Evolutionary conservation across 2,113 vertebrate genomes (phyloP).

Genomic region (Syrmaticus mikado): DNA sequence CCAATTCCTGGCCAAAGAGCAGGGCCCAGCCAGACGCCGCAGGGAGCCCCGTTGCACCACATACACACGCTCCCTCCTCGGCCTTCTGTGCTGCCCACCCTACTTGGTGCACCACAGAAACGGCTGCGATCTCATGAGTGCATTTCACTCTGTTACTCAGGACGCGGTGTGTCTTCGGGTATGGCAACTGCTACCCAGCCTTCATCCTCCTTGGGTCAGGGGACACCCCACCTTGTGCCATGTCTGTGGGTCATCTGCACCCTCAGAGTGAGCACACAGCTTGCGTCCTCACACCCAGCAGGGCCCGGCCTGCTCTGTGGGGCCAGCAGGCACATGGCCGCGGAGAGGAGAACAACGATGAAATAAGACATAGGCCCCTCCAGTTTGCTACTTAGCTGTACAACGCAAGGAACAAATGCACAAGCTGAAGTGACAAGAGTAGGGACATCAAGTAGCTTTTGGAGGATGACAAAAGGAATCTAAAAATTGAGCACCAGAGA

Average conservation of each 20-base stretch:
- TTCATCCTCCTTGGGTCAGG: not conserved
- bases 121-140: not conserved
- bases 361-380: not conserved
- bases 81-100: not conserved
- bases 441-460: not conserved
- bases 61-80: not conserved
- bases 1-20: not conserved
- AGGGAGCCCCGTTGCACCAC: fast-evolving
- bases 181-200: not conserved
- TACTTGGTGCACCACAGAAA: not conserved
- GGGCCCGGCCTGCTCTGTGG: not conserved
- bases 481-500: slow-evolving; percentile 22
- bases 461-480: not conserved
- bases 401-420: not conserved
- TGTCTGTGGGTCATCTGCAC: not conserved
- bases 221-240: not conserved
- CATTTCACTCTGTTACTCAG: too few species aligned
- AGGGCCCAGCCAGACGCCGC: not conserved
- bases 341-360: not conserved
- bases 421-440: slow-evolving; percentile 12
- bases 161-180: not conserved
- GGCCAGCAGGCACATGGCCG: not conserved
- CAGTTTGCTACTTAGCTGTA: not conserved
- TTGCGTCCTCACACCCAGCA: not conserved
- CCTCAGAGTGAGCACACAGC: too few species aligned